These are phyloP conservation scores for Belgica antarctica DNA, from an alignment of 2,888 invertebrate genomes.

Conservation along the genomic window DNA sequence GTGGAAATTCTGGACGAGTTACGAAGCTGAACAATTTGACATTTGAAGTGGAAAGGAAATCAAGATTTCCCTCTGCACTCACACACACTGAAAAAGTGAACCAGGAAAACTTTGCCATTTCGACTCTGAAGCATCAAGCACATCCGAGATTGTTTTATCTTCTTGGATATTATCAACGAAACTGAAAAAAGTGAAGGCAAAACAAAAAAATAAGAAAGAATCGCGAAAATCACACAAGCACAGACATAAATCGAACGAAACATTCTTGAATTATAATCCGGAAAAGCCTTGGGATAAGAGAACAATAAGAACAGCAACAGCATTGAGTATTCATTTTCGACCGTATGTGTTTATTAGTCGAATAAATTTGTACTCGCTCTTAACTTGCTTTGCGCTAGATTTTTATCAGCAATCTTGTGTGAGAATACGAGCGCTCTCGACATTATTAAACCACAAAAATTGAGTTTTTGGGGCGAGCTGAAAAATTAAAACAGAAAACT, in stretches of 20 bases:
- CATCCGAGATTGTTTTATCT: not conserved
- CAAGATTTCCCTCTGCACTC: too few relatives aligned
- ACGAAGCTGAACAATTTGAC: not conserved
- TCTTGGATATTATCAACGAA: not conserved
- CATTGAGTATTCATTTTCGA: constrained; percentile 4
- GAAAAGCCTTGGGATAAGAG: constrained; percentile 39
- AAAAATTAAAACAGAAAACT: not conserved
- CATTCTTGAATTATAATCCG: constrained; percentile 40
- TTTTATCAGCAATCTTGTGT: constrained; percentile 3
- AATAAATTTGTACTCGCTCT: not conserved
- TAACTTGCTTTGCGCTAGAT: not conserved
- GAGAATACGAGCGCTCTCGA: not conserved
- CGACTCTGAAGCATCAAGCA: not conserved
- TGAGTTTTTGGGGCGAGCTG: not conserved
- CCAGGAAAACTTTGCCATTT: not conserved
- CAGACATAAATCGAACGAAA: constrained; percentile 4
- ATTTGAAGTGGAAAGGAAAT: too few relatives aligned
- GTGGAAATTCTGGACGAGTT: not conserved
- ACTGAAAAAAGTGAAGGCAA: constrained; percentile 14
- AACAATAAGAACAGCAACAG: not conserved
- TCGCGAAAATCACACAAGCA: constrained; percentile 19
- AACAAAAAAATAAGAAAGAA: not conserved
- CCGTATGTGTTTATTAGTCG: constrained; percentile 33
- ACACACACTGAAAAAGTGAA: not conserved
- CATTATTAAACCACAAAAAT: not conserved